phyloP scores from a whole-genome alignment of 2,797 vertebrate genomes.

The Sphaeramia orbicularis region DNA sequence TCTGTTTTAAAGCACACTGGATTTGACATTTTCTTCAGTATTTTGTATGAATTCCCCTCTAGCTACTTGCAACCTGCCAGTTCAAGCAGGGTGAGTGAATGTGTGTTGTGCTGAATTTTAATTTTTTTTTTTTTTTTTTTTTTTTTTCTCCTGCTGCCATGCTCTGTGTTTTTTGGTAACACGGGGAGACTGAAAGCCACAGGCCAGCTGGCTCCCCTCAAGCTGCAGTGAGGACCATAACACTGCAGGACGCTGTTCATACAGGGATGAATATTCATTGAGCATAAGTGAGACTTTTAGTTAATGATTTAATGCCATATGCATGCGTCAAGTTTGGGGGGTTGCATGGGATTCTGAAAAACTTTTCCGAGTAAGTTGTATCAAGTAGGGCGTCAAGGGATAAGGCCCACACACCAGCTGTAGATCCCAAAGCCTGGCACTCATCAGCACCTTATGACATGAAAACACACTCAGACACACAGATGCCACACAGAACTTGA shows the following conservation, averaged over 20 bases:
- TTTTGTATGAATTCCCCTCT: slow-evolving; percentile 24
- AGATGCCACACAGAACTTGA: slow-evolving; percentile 49
- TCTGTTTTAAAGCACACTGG: slow-evolving; percentile 1
- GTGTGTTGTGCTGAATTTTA: slow-evolving; percentile 54
- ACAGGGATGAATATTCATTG: slow-evolving; percentile 45
- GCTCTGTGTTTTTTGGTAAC: slow-evolving; percentile 42
- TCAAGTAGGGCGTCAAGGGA: slow-evolving; percentile 41
- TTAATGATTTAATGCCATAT: slow-evolving; percentile 32
- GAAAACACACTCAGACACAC: slow-evolving; percentile 45
- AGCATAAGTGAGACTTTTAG: slow-evolving; percentile 28
- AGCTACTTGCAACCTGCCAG: slow-evolving; percentile 14
- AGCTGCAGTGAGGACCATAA: slow-evolving; percentile 49
- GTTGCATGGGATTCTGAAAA: slow-evolving; percentile 13
- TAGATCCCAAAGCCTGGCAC: slow-evolving; percentile 49
- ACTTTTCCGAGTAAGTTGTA: slow-evolving; percentile 46
- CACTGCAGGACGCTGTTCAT: slow-evolving; percentile 47
- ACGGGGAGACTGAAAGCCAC: slow-evolving; percentile 51
- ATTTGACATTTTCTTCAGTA: slow-evolving; percentile 1
- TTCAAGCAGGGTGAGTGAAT: neutral
- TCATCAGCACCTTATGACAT: slow-evolving; percentile 49
- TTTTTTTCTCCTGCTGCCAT: slow-evolving; percentile 29
- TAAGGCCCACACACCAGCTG: slow-evolving; percentile 72
- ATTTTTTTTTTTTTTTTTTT: slow-evolving; percentile 19
- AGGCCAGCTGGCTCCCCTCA: slow-evolving; percentile 57
- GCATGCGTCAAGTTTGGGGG: slow-evolving; percentile 23